phyloP scores from a whole-genome alignment of 2,113 vertebrate species.

The Otolemur garnettii region DNA sequence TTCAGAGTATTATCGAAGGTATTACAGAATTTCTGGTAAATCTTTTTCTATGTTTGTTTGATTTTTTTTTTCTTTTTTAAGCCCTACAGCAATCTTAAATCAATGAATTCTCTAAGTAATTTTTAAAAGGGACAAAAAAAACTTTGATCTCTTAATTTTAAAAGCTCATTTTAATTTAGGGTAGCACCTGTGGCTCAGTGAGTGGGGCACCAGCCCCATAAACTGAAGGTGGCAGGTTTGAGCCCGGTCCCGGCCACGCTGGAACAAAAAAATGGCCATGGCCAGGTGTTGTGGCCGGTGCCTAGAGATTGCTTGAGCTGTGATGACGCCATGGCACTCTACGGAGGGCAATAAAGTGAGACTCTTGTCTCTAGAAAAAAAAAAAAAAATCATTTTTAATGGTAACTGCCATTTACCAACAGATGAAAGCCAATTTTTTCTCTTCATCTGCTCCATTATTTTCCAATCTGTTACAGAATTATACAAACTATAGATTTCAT shows the following conservation, averaged over 20 bases:
- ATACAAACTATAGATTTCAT: conserved; percentile 8
- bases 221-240: no score
- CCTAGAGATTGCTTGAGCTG: no score
- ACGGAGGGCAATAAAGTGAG: no score
- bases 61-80: background rate
- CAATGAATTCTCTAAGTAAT: conserved; percentile 40
- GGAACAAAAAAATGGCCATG: no score
- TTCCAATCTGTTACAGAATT: conserved; percentile 37
- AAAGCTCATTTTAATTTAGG: conserved; percentile 49
- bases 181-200: no score
- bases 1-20: background rate
- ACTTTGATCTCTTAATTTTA: conserved; percentile 5
- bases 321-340: no score
- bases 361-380: no score
- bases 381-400: background rate
- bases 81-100: conserved; percentile 5
- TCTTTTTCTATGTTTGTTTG: background rate
- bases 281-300: no score
- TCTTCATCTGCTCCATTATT: conserved; percentile 53
- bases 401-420: background rate
- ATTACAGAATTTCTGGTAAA: background rate
- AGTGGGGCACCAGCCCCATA: no score
- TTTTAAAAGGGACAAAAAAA: conserved; percentile 21
- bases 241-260: no score
- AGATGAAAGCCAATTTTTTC: conserved; percentile 52